These are phyloP conservation scores for Danaus plexippus DNA, from an alignment of 1,140 invertebrate species.

Conservation along the genomic window DNA sequence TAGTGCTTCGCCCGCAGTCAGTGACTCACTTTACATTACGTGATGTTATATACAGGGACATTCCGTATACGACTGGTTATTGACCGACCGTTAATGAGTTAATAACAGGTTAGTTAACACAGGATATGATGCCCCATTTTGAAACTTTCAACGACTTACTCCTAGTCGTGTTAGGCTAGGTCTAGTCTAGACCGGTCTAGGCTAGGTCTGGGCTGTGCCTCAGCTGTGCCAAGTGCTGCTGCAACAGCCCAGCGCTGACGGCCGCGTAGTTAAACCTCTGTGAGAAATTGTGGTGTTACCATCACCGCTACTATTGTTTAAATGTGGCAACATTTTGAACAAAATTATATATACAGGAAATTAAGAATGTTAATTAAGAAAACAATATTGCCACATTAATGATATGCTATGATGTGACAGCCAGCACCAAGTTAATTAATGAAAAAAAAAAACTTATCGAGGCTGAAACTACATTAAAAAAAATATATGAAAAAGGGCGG, in stretches of 20 bases:
- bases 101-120: conserved; percentile 9
- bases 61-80: no score
- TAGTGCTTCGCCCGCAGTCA: no score
- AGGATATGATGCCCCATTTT: conserved; percentile 26
- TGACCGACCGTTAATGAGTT: no score
- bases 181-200: conserved; percentile 37
- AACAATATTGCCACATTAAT: conserved; percentile 12
- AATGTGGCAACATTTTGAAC: conserved; percentile 44
- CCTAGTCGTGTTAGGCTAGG: conserved; percentile 35
- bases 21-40: no score
- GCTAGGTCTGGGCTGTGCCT: conserved; percentile 52
- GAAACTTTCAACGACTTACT: conserved; percentile 33
- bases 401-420: background rate
- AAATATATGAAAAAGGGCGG: no score
- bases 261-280: conserved; percentile 71
- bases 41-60: no score
- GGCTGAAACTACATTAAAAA: conserved; percentile 1
- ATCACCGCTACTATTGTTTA: conserved; percentile 48
- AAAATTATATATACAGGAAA: background rate
- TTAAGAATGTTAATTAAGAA: no score
- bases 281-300: conserved; percentile 56
- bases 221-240: conserved; percentile 65
- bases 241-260: conserved; percentile 65
- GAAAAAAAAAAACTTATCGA: conserved; percentile 3
- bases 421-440: conserved; percentile 14